phyloP scores from a whole-genome alignment of 2,888 invertebrate genomes.

The Chrysina gloriosa region DNA sequence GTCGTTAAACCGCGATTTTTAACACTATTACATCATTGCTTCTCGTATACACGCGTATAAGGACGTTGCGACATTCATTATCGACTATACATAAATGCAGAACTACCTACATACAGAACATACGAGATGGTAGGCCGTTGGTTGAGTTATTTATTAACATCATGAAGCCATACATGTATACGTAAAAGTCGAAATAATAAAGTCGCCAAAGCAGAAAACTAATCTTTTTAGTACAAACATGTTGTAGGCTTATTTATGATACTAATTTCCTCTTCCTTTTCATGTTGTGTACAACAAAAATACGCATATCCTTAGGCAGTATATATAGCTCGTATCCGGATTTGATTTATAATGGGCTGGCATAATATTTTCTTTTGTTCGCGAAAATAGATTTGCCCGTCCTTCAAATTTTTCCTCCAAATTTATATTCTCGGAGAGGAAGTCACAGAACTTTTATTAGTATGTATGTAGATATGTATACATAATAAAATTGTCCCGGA shows the following conservation, averaged over 20 bases:
- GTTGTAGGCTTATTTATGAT: constrained; percentile 3
- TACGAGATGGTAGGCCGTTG: not conserved
- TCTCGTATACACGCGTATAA: constrained; percentile 15
- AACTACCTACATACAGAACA: not conserved
- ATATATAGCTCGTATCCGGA: not conserved
- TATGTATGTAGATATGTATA: no score
- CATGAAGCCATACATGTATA: not conserved
- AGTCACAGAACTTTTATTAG: no score
- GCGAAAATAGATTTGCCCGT: no score
- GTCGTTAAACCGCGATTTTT: constrained; percentile 30
- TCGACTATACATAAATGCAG: constrained; percentile 4
- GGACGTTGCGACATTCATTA: constrained; percentile 29
- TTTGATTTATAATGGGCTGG: not conserved
- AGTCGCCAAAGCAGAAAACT: not conserved
- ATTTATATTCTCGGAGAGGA: not conserved
- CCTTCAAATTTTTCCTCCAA: not conserved
- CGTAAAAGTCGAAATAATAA: constrained; percentile 10
- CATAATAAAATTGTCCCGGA: no score
- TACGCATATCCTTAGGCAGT: not conserved
- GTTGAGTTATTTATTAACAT: constrained; percentile 13
- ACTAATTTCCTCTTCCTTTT: constrained; percentile 21
- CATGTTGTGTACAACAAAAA: constrained; percentile 2
- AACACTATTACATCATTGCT: constrained; percentile 21
- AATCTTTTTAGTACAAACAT: constrained; percentile 1
- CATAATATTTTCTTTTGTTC: not conserved